These are phyloP conservation scores for Halcyon chelicuti DNA, from an alignment of 2,797 vertebrate species.

Conservation along the genomic window DNA sequence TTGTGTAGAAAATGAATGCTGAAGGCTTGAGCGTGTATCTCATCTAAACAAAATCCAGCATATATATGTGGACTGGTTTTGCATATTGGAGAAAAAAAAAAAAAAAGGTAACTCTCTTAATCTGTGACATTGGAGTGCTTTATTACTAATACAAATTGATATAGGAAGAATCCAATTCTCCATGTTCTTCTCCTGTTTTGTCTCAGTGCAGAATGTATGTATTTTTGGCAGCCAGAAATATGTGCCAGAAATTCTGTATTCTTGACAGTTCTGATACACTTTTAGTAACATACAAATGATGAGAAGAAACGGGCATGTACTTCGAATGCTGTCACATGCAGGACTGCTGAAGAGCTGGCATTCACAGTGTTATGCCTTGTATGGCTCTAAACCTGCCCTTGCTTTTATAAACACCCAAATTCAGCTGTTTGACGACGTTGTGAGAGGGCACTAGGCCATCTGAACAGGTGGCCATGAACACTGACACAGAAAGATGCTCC, in stretches of 20 bases:
- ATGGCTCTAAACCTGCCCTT: neutral
- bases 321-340: neutral
- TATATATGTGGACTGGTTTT: neutral
- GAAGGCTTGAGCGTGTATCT: neutral
- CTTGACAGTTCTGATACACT: neutral
- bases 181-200: neutral
- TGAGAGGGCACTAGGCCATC: conserved; percentile 53
- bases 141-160: neutral
- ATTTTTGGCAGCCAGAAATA: neutral
- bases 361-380: neutral
- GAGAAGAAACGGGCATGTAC: neutral
- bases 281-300: neutral
- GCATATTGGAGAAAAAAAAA: neutral
- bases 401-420: neutral
- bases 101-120: neutral
- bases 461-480: conserved; percentile 31
- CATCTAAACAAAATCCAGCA: neutral
- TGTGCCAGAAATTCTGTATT: neutral
- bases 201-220: neutral
- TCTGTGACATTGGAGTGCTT: neutral
- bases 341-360: neutral
- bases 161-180: neutral
- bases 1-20: neutral
- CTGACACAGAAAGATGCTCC: conserved; percentile 50
- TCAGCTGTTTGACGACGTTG: neutral